Evolutionary conservation across 92 coral and sea anemone genomes (phyloP).

Genomic region (Parazoanthus swiftii): DNA sequence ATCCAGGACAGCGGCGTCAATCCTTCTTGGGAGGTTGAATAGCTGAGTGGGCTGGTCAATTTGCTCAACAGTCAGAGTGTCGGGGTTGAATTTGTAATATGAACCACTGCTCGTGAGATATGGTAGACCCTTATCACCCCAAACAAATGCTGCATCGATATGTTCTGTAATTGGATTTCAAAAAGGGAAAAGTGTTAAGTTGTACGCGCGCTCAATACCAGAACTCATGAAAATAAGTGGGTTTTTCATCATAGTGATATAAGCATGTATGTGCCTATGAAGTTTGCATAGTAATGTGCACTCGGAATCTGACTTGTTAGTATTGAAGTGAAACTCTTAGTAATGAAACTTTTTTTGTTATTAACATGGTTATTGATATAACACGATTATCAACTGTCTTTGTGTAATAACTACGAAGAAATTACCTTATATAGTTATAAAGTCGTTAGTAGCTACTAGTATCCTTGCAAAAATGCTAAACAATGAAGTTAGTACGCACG

Average conservation of each 20-base stretch:
- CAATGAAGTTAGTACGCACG: too few species aligned
- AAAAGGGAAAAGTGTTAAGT: background rate
- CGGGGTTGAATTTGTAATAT: background rate
- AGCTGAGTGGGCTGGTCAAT: background rate
- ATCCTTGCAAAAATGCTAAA: too few species aligned
- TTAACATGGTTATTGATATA: too few species aligned
- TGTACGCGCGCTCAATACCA: background rate
- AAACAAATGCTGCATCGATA: slow-evolving; percentile 25
- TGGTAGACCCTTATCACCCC: background rate
- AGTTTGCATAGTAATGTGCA: background rate
- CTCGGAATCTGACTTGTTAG: background rate
- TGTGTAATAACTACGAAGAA: too few species aligned
- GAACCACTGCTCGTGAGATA: slow-evolving; percentile 2
- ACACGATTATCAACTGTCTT: background rate
- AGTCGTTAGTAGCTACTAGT: too few species aligned
- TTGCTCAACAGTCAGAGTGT: background rate
- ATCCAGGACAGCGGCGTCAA: slow-evolving; percentile 19
- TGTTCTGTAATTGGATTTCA: background rate
- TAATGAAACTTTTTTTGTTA: too few species aligned
- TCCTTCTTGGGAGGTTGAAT: background rate
- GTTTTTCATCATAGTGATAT: background rate
- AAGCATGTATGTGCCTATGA: background rate
- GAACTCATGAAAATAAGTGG: background rate
- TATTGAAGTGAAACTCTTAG: background rate
- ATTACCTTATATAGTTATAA: too few species aligned